Evolutionary conservation across 2,113 vertebrate species (phyloP).

Genomic region (Cyprinus carpio): DNA sequence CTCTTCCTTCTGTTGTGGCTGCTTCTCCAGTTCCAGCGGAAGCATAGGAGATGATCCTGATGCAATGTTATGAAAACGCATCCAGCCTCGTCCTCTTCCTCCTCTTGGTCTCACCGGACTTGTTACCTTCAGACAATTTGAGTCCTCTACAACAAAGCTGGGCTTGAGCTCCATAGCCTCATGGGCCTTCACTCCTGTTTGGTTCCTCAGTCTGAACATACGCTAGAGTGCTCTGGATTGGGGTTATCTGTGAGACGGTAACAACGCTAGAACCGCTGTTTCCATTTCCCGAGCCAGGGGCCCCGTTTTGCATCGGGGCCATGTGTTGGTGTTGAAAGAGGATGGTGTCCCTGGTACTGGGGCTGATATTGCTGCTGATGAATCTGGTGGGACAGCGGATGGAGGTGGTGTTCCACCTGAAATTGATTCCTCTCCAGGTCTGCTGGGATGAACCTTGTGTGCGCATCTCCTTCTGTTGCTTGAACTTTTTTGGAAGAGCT

Average conservation of each 20-base stretch:
- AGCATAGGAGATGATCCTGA: constrained; percentile 54
- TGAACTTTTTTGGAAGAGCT: constrained; percentile 98
- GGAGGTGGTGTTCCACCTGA: constrained; percentile 81
- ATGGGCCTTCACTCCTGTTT: constrained; percentile 74
- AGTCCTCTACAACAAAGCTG: constrained; percentile 69
- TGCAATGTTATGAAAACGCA: constrained; percentile 81
- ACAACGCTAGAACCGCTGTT: constrained; percentile 76
- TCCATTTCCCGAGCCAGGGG: constrained; percentile 61
- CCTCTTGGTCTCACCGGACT: constrained; percentile 77
- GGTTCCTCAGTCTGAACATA: constrained; percentile 76
- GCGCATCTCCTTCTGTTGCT: constrained; percentile 90
- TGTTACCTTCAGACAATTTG: constrained; percentile 78
- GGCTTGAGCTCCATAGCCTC: constrained; percentile 80
- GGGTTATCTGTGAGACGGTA: constrained; percentile 85
- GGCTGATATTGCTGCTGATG: constrained; percentile 60
- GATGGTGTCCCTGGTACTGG: constrained; percentile 56
- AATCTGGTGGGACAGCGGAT: constrained; percentile 78
- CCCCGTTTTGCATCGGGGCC: constrained; percentile 69
- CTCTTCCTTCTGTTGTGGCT: constrained; percentile 83
- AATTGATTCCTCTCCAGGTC: constrained; percentile 82
- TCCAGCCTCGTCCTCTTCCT: constrained; percentile 82
- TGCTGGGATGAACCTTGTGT: constrained; percentile 74
- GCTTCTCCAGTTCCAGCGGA: constrained; percentile 57
- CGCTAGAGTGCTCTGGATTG: constrained; percentile 79
- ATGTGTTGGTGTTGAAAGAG: constrained; percentile 52